Evolutionary conservation across 2,797 vertebrate species (phyloP).

Genomic region (Pitangus sulphuratus): DNA sequence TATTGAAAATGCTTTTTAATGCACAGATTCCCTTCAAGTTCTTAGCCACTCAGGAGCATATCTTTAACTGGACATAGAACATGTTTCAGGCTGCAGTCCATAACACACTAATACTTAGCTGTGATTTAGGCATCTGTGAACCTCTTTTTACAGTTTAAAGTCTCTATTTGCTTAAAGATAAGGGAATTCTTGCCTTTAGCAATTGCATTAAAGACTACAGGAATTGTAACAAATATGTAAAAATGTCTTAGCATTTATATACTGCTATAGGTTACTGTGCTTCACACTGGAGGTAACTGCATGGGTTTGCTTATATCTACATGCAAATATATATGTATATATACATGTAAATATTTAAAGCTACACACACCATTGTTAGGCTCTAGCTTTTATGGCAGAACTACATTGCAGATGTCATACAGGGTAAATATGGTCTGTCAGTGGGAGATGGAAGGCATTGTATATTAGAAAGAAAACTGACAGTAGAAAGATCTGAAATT

Average conservation of each 20-base stretch:
- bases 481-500: neutral
- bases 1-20: neutral
- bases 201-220: neutral
- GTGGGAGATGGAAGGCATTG: neutral
- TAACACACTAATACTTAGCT: neutral
- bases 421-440: neutral
- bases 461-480: neutral
- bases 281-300: neutral
- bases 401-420: neutral
- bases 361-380: neutral
- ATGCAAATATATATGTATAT: neutral
- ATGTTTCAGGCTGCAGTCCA: neutral
- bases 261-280: neutral
- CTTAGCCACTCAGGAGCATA: neutral
- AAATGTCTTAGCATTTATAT: neutral
- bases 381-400: neutral
- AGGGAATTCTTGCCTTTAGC: neutral
- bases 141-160: neutral
- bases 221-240: neutral
- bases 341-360: neutral
- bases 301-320: neutral
- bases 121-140: neutral
- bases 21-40: neutral
- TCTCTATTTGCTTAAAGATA: neutral
- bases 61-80: neutral